These are phyloP conservation scores for Microcebus ravelobensis DNA, from an alignment of 2,113 vertebrate genomes.

Conservation along the genomic window DNA sequence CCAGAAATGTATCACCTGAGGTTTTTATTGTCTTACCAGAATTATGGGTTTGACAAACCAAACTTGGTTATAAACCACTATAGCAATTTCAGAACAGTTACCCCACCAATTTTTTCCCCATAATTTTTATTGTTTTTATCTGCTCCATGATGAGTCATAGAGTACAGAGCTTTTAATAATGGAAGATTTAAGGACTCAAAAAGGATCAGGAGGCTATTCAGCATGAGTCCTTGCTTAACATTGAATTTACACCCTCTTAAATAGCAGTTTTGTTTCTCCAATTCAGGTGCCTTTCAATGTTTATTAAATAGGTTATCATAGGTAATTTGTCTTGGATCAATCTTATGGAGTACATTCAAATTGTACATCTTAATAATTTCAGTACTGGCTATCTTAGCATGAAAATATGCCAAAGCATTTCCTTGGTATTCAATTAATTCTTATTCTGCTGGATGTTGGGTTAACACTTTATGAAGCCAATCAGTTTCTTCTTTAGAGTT, in stretches of 20 bases:
- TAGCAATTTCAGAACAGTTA: neutral
- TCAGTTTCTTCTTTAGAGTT: neutral
- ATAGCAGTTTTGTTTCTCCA: neutral
- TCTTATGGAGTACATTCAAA: neutral
- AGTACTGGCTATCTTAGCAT: neutral
- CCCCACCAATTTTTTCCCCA: neutral
- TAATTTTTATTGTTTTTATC: neutral
- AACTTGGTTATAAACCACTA: neutral
- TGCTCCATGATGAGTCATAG: neutral
- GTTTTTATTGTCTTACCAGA: neutral
- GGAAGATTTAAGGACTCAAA: neutral
- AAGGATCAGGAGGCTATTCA: neutral
- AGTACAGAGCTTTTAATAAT: neutral
- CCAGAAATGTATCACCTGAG: neutral
- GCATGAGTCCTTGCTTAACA: neutral
- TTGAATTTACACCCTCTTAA: neutral
- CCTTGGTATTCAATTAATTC: neutral
- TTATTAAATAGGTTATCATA: neutral
- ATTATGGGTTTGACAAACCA: neutral
- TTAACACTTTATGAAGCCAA: neutral
- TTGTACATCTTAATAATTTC: neutral
- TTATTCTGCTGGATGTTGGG: neutral
- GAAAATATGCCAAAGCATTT: neutral
- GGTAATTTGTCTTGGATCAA: neutral
- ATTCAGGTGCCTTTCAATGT: neutral